These are phyloP conservation scores for Tachuris rubrigastra DNA, from an alignment of 2,113 vertebrate species.

Conservation along the genomic window DNA sequence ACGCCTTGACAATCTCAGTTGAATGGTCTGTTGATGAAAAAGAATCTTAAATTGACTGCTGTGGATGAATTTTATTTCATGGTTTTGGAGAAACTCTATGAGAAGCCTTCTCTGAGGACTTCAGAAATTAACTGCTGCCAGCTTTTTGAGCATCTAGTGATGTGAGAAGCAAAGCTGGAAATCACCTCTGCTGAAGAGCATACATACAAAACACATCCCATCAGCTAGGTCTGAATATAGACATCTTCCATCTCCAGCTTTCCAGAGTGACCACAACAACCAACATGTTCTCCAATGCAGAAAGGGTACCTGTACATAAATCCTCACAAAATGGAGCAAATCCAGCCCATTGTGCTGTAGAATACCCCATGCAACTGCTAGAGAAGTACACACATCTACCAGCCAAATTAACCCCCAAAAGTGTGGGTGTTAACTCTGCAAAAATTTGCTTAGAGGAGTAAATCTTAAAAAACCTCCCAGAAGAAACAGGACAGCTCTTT, in stretches of 20 bases:
- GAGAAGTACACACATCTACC: accelerated
- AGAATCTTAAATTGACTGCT: not conserved
- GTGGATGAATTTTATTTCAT: not conserved
- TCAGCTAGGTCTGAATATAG: not conserved
- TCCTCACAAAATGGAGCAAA: not conserved
- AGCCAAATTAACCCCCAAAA: not conserved
- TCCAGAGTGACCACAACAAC: not conserved
- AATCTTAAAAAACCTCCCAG: not conserved
- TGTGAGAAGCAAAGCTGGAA: not conserved
- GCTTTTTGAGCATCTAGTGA: not conserved
- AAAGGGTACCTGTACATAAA: not conserved
- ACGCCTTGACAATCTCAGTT: not conserved
- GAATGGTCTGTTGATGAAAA: not conserved
- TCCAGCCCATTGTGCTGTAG: not conserved
- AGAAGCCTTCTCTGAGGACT: not conserved
- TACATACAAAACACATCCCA: not conserved
- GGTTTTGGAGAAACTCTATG: not conserved
- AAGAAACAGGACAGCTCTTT: not conserved
- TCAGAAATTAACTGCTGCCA: not conserved
- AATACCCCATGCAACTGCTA: not conserved
- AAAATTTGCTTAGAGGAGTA: not conserved
- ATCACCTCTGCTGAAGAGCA: not conserved
- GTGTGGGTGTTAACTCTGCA: not conserved
- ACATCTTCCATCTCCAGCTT: not conserved
- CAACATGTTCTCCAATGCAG: not conserved